These are phyloP conservation scores for Salpingus planirostris DNA, from an alignment of 2,888 invertebrate genomes.

Conservation along the genomic window DNA sequence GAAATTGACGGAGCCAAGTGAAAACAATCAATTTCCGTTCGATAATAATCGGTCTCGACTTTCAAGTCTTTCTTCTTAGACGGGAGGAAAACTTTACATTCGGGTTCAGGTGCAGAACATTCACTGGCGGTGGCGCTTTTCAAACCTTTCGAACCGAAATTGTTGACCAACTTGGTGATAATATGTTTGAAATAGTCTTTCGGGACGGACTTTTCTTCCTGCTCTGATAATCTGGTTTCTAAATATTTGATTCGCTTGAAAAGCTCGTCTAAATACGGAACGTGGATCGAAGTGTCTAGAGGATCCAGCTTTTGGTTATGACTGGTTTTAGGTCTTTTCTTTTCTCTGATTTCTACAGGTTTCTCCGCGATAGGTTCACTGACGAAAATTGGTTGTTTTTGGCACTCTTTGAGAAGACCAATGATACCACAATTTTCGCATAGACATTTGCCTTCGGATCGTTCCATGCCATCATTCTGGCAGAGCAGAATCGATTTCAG, in stretches of 20 bases:
- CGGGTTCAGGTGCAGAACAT: no score
- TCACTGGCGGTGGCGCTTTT: no score
- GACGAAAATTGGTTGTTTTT: conserved; percentile 35
- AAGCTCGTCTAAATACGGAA: conserved; percentile 17
- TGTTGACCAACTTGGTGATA: conserved; percentile 33
- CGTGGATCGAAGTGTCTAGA: background rate
- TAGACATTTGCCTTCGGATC: conserved; percentile 29
- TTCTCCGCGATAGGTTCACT: conserved; percentile 23
- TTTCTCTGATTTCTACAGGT: conserved; percentile 1
- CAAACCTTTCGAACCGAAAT: conserved; percentile 8
- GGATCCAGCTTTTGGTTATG: background rate
- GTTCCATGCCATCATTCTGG: conserved; percentile 24
- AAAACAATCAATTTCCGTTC: no score
- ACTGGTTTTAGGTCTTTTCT: background rate
- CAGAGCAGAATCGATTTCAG: conserved; percentile 28
- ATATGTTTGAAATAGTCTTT: conserved; percentile 38
- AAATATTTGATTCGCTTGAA: conserved; percentile 27
- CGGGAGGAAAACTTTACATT: background rate
- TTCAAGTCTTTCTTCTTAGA: background rate
- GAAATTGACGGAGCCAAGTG: no score
- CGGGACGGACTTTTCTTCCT: conserved; percentile 35
- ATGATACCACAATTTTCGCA: conserved; percentile 39
- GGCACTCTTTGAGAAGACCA: conserved; percentile 35
- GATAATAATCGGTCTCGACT: no score
- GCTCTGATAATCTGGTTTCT: conserved; percentile 30